Evolutionary conservation across 2,888 invertebrate genomes (phyloP).

Genomic region (Neoitamus cyanurus): DNA sequence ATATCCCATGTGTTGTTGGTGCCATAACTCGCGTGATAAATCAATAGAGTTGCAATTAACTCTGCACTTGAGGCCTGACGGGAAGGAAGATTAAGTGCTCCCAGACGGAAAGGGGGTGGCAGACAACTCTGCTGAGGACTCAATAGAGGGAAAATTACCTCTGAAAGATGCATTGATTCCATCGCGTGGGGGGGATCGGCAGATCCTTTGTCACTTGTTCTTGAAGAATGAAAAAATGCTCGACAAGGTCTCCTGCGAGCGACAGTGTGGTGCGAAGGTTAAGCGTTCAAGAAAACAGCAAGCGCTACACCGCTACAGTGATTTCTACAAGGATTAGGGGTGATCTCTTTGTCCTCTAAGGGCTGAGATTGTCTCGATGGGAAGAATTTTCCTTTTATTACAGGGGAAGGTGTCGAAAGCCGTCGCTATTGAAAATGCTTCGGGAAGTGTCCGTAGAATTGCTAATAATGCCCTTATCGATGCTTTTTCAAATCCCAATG

Average conservation of each 20-base stretch:
- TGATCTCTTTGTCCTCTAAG: background rate
- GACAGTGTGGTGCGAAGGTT: background rate
- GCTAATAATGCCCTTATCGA: background rate
- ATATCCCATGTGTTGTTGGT: no score
- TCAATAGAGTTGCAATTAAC: conserved; percentile 26
- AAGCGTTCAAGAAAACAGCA: background rate
- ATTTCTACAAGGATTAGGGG: background rate
- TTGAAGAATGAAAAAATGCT: background rate
- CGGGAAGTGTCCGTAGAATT: background rate
- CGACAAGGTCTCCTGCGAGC: background rate
- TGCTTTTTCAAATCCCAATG: background rate
- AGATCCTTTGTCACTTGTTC: background rate
- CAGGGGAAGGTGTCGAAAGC: background rate
- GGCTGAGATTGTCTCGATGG: background rate
- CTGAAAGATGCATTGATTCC: background rate
- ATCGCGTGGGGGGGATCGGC: background rate
- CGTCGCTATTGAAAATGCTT: background rate
- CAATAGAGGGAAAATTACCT: background rate
- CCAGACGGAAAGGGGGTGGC: background rate
- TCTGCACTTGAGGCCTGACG: background rate
- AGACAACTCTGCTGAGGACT: background rate
- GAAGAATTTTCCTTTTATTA: background rate
- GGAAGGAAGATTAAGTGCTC: background rate
- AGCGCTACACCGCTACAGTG: background rate
- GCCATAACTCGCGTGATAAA: no score